Base-by-base conservation (phyloP, 1,140 invertebrate species). In the Diabrotica undecimpunctata region DNA sequence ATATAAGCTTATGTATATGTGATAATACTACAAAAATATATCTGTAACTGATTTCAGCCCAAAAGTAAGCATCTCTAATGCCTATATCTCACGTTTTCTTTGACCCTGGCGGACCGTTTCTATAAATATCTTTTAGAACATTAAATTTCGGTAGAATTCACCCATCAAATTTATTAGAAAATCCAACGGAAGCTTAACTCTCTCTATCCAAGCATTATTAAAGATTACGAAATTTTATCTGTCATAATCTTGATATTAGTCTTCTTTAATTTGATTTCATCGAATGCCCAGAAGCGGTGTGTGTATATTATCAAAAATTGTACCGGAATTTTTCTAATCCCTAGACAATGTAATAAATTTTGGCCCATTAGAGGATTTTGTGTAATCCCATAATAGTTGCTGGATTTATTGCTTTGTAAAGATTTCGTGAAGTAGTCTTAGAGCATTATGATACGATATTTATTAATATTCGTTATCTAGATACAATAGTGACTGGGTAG, bases 321-420 rank as follows among this genome's bases (percentile, higher is more conserved):
- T 46, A 46, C 8, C 41, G 41, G 41, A 46, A 46, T 46, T 46
- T 46, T 46, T 46, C 41, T 46, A 46, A 46, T 46, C 41, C 41
- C 41, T 46, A 46, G 41, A 46, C 41, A 46, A 46, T 46, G 41
- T 46, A 46, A 46, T 46, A 46, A 46, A 46, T 46, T 46, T 46
- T 46, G n/a, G 41, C 41, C 41, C 41, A 46, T 46, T 46, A 46
- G 41, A 46, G n/a, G 41, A 46, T 46, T 46, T 46, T 46, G 8
- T 46, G 4, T 46, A 46, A 46, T 46, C 41, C 41, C n/a, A 46
- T 46, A 46, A 46, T 46, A 46, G 41, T 46, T 46, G 8, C 8
- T 46, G n/a, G 41, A 46, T 46, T 46, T 46, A 46, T 46, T 46
- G 41, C n/a, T 10, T 46, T 46, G 41, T 46, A 6, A 46, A 46